Evolutionary conservation across 30 jellyfish, hydroid and myxozoan genomes (phyloP), one percentile per base, ranked within the genome.

Genomic region (Pseudorhiza aurosa): DNA sequence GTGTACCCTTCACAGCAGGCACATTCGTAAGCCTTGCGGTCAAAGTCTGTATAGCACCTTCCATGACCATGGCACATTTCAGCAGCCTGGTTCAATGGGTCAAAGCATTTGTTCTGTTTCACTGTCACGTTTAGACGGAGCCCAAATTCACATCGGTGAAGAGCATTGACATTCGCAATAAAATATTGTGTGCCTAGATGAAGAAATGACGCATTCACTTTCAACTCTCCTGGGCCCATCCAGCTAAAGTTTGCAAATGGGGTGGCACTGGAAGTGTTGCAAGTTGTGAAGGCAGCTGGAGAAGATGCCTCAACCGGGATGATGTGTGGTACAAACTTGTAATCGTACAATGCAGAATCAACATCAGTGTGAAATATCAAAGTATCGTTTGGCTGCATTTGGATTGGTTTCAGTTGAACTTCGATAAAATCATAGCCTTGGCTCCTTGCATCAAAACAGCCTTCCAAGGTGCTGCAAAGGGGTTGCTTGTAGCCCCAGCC

Each of bases 401-500:
- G 99, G 50, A 94, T 67, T 2, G 99, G 99, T 55, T 77, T 76
- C 31, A 94, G 80, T 31, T 94, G 99, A 21, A 88, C 99, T 39
- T 81, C 96, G 73, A 87, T 83, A 57, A 64, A 94, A 14, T 75
- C 91, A 35, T 32, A 43, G 2, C 72, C 31, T 27, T 36, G 31
- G 75, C 65, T 42, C 18, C 86, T 80, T 70, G 65, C 42, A 42
- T 76, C 88, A 82, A 74, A 94, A 65, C 99, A 94, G 56, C 89
- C 76, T 56, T 94, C 89, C 49, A 17, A 57, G 9, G 97, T 70
- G 81, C 88, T 94, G 51, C 99, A 94, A 1, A 94, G 87, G 4
- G 83, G 72, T 15, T 87, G 96, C 15, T 79, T 95, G 62, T 87
- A 94, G 19, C 99, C 99, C 99, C 99, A 94, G 2, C 96, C 96